phyloP scores from a whole-genome alignment of 2,113 vertebrate species.

The Lophura nycthemera region DNA sequence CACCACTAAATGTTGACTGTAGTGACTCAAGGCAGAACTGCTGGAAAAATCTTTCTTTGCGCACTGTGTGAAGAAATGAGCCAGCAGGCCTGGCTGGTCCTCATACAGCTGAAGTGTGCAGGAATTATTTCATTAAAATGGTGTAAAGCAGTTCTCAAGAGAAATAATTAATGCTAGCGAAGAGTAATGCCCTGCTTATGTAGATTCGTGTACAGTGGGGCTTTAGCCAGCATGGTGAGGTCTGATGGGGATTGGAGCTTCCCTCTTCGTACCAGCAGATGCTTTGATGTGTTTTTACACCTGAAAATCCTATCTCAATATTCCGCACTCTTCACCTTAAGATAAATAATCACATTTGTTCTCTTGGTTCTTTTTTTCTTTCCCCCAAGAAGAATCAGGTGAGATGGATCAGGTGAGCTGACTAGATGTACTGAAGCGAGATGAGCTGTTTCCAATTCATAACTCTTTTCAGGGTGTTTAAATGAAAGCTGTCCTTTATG shows the following conservation, averaged over 20 bases:
- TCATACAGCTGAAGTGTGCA: background rate
- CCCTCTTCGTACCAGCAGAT: background rate
- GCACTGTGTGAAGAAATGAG: background rate
- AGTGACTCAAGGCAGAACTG: background rate
- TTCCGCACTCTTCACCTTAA: background rate
- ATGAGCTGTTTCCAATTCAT: background rate
- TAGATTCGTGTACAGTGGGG: background rate
- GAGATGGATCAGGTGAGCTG: background rate
- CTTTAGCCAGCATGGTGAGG: background rate
- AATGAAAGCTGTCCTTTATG: too few species aligned
- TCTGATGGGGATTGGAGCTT: background rate
- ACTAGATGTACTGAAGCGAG: background rate
- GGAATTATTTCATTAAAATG: accelerated
- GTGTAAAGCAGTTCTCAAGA: background rate
- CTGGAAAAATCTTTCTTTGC: background rate
- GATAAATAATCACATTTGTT: background rate
- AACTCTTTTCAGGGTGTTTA: background rate
- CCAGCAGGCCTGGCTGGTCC: background rate
- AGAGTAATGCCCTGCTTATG: background rate
- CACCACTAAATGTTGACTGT: background rate
- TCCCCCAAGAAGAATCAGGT: background rate
- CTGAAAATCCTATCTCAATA: background rate
- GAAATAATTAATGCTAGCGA: background rate
- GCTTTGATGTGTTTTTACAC: background rate
- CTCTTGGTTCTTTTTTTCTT: background rate